Evolutionary conservation across 2,113 vertebrate genomes (phyloP).

Genomic region (Melanocharis versteri): DNA sequence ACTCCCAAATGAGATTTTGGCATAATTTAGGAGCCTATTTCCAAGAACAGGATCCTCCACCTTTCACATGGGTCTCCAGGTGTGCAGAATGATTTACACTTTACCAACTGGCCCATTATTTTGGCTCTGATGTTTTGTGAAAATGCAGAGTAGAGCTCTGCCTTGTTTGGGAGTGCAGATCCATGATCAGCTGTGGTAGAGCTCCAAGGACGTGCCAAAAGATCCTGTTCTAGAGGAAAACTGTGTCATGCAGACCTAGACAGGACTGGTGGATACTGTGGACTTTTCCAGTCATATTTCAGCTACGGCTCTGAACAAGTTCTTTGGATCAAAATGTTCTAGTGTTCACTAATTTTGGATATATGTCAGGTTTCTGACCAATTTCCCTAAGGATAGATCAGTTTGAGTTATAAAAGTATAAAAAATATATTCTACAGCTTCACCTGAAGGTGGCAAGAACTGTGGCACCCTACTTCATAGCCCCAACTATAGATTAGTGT

Average conservation of each 20-base stretch:
- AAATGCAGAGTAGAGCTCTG: neutral
- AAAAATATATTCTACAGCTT: neutral
- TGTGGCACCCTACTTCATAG: neutral
- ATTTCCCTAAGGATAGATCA: neutral
- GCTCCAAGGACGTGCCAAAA: neutral
- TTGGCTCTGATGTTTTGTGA: neutral
- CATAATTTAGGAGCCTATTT: neutral
- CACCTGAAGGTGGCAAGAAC: neutral
- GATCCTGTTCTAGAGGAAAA: neutral
- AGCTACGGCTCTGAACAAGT: neutral
- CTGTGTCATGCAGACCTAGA: neutral
- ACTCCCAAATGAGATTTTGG: neutral
- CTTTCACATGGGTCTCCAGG: rapidly evolving
- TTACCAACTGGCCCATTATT: neutral
- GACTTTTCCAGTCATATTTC: neutral
- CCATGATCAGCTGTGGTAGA: neutral
- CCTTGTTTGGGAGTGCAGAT: neutral
- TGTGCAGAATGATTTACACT: neutral
- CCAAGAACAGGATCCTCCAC: neutral
- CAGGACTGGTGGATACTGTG: neutral
- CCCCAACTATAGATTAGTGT: neutral
- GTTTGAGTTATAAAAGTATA: neutral
- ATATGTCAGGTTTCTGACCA: neutral
- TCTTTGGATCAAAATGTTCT: neutral
- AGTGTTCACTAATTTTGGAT: neutral